Conservation (phyloP, 2,888 invertebrate species). For the Drosophila lacicola region DNA sequence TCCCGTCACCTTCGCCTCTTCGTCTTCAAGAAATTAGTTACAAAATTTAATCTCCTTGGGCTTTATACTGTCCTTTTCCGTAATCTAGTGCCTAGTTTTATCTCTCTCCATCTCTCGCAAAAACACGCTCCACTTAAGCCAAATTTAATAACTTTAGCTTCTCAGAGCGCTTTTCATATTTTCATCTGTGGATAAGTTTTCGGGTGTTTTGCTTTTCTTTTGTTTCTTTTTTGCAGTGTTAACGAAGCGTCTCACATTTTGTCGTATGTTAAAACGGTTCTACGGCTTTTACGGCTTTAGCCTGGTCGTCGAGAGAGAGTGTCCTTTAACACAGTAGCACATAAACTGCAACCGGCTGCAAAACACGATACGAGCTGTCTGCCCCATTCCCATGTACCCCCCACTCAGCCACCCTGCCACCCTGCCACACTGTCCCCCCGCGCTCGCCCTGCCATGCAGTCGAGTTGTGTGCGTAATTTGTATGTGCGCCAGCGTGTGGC, state of each 20-base stretch:
- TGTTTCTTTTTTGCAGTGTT: conserved; percentile 27
- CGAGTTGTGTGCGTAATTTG: conserved; percentile 58
- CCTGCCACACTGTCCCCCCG: no score
- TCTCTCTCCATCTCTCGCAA: neutral
- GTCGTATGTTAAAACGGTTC: conserved; percentile 44
- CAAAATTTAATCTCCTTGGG: no score
- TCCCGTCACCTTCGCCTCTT: no score
- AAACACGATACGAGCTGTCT: conserved; percentile 47
- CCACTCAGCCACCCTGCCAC: neutral
- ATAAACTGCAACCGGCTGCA: conserved; percentile 65
- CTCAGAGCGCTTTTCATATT: conserved; percentile 9
- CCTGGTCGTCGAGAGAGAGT: conserved; percentile 21
- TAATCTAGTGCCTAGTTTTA: no score
- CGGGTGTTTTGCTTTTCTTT: neutral
- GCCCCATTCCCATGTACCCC: neutral
- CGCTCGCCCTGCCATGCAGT: conserved; percentile 1
- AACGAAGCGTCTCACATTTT: conserved; percentile 21
- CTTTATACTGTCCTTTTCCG: no score
- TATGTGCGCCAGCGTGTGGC: conserved; percentile 56
- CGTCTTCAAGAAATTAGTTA: no score
- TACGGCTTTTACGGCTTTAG: conserved; percentile 41
- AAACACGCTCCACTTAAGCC: neutral
- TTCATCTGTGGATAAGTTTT: conserved; percentile 17
- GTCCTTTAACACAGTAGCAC: conserved; percentile 62
- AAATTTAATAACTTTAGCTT: conserved; percentile 7